Percentiles rank a stretch among this genome's conserved stretches.
These are phyloP conservation scores for Leptinotarsa lineolata DNA, from an alignment of 1,140 invertebrate species.

Conservation along the genomic window DNA sequence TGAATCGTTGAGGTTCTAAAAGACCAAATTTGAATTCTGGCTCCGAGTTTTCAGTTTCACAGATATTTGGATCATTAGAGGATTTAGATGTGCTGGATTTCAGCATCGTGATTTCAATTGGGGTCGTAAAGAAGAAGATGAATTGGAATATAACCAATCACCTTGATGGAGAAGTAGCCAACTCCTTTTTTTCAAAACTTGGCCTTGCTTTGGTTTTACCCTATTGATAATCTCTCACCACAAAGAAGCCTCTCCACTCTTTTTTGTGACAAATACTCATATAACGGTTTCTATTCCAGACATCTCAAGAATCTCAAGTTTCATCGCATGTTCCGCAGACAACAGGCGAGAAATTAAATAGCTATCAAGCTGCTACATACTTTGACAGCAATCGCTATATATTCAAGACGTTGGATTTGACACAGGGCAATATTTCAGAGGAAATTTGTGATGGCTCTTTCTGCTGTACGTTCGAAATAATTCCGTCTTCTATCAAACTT, in stretches of 20 bases:
- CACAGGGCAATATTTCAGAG: slow-evolving; percentile 19
- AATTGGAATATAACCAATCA: too few relatives aligned
- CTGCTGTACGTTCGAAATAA: slow-evolving; percentile 40
- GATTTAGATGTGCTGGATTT: too few relatives aligned
- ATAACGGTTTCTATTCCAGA: background rate
- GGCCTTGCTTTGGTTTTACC: too few relatives aligned
- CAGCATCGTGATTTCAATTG: too few relatives aligned
- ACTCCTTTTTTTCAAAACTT: too few relatives aligned
- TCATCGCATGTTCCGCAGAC: background rate
- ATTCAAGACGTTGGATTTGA: slow-evolving; percentile 31
- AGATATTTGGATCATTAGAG: too few relatives aligned
- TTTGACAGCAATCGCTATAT: slow-evolving; percentile 32
- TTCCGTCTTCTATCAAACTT: slow-evolving; percentile 17
- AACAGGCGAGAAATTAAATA: slow-evolving; percentile 14
- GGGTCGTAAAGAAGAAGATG: too few relatives aligned
- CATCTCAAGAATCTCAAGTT: background rate
- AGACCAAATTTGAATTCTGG: too few relatives aligned
- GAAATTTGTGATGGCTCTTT: slow-evolving; percentile 32
- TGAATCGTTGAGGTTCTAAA: too few relatives aligned
- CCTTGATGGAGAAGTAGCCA: too few relatives aligned
- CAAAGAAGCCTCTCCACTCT: background rate
- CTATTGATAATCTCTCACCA: background rate
- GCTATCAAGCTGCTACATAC: slow-evolving; percentile 25
- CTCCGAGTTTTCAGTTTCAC: too few relatives aligned
- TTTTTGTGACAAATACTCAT: background rate